These are phyloP conservation scores for Tenodera sinensis DNA, from an alignment of 2,888 invertebrate species.

Conservation along the genomic window DNA sequence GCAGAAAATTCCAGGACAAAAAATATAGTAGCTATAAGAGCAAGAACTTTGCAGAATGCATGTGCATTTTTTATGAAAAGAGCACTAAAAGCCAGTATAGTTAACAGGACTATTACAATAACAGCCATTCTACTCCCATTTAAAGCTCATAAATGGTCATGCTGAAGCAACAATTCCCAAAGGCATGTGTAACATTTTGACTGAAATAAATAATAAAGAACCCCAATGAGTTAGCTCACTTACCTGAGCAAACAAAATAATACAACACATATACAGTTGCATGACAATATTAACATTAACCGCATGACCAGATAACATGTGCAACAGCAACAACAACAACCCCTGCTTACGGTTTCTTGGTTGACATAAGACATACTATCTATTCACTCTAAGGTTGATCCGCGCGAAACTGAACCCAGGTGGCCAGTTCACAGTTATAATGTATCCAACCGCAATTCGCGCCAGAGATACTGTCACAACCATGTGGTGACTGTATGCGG, in stretches of 20 bases:
- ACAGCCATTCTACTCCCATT: not conserved
- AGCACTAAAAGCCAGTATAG: not conserved
- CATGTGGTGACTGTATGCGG: too few relatives aligned
- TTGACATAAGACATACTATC: not conserved
- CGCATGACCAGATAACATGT: not conserved
- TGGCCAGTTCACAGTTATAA: too few relatives aligned
- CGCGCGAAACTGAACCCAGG: too few relatives aligned
- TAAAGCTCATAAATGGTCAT: not conserved
- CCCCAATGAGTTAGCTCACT: not conserved
- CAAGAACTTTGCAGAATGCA: not conserved
- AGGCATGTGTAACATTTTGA: too few relatives aligned
- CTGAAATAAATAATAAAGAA: not conserved
- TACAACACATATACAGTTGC: not conserved
- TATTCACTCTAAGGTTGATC: too few relatives aligned
- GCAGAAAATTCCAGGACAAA: not conserved
- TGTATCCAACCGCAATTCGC: too few relatives aligned
- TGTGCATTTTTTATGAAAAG: not conserved
- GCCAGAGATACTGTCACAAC: too few relatives aligned
- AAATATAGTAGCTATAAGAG: not conserved
- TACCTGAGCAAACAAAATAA: not conserved
- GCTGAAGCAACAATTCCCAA: not conserved
- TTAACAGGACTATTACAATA: not conserved
- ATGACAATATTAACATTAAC: not conserved
- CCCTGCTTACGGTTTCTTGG: not conserved
- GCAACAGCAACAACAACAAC: not conserved